Evolutionary conservation across 2,113 vertebrate genomes (phyloP).

Genomic region (Bucco capensis): DNA sequence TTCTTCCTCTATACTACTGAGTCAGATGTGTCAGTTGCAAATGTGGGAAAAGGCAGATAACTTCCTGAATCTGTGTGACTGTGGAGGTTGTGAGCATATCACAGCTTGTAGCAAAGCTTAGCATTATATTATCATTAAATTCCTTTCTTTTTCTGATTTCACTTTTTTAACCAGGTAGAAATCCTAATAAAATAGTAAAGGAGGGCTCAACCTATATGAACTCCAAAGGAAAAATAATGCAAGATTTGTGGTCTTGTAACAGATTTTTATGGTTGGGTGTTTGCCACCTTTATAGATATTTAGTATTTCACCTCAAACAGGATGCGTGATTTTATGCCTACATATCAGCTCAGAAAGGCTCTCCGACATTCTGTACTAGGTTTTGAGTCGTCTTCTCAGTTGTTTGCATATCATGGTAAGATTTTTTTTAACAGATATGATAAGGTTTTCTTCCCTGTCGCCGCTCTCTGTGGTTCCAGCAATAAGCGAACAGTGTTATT

Average conservation of each 20-base stretch:
- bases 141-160: not conserved
- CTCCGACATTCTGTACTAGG: not conserved
- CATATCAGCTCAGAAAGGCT: not conserved
- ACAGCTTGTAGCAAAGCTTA: not conserved
- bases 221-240: not conserved
- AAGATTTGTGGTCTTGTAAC: not conserved
- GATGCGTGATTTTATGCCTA: not conserved
- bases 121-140: not conserved
- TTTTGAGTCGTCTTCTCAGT: not conserved
- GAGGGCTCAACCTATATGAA: not conserved
- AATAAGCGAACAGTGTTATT: not conserved
- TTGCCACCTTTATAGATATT: not conserved
- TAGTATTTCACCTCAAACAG: not conserved
- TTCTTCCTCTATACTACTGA: not conserved
- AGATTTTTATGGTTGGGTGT: not conserved
- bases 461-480: not conserved
- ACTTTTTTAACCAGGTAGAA: not conserved
- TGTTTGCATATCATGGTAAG: not conserved
- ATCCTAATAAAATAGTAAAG: not conserved
- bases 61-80: not conserved
- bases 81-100: not conserved
- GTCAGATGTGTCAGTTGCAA: not conserved
- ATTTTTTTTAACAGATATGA: not conserved
- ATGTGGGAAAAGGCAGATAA: not conserved
- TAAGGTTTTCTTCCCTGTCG: not conserved